These are phyloP conservation scores for Dolomedes plantarius DNA, from an alignment of 2,888 invertebrate genomes.

Conservation along the genomic window DNA sequence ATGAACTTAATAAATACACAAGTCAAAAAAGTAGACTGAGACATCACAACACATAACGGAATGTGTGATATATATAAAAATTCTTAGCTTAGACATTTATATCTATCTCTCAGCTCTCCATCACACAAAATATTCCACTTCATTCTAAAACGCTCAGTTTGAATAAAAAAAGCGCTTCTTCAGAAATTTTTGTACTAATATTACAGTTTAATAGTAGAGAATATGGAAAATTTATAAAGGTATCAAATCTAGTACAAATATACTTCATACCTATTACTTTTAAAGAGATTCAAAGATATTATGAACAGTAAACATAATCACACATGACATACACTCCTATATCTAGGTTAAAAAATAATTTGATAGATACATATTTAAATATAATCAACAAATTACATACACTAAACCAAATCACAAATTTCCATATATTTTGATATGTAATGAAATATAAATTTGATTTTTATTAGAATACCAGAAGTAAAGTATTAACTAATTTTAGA, in stretches of 20 bases:
- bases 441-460: neutral
- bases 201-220: conserved; percentile 34
- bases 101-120: conserved; percentile 19
- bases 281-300: conserved; percentile 22
- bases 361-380: neutral
- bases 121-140: conserved; percentile 57
- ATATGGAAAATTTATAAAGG: conserved; percentile 31
- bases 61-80: conserved; percentile 54
- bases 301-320: neutral
- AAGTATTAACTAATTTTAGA: neutral
- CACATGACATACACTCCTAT: neutral
- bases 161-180: conserved; percentile 31
- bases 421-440: conserved; percentile 12
- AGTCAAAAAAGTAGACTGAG: conserved; percentile 28
- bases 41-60: conserved; percentile 53
- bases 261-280: conserved; percentile 24
- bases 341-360: conserved; percentile 15
- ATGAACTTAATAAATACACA: conserved; percentile 15
- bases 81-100: conserved; percentile 37
- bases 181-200: conserved; percentile 49
- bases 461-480: neutral
- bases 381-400: neutral
- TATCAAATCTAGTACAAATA: conserved; percentile 68
- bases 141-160: conserved; percentile 38
- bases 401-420: neutral